phyloP scores from a whole-genome alignment of 2,888 invertebrate genomes.

The Junonia oenone region DNA sequence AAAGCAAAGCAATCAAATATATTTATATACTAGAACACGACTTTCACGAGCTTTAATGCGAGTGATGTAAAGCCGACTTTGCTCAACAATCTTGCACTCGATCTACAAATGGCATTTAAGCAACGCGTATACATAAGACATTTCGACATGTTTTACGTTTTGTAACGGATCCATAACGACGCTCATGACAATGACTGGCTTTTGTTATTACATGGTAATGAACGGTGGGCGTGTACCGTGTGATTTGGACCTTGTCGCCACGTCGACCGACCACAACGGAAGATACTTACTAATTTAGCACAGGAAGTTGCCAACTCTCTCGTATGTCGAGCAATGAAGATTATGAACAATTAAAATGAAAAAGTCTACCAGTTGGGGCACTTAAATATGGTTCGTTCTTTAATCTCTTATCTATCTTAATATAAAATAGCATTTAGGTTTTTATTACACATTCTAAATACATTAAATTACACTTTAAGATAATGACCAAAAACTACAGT shows the following conservation, averaged over 20 bases:
- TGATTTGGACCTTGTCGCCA: background rate
- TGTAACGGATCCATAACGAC: conserved; percentile 10
- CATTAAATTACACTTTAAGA: no score
- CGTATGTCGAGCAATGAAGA: background rate
- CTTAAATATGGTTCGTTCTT: no score
- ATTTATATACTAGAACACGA: background rate
- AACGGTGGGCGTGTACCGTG: background rate
- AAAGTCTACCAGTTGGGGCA: no score
- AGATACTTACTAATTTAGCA: background rate
- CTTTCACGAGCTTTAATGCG: conserved; percentile 13
- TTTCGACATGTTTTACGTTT: conserved; percentile 19
- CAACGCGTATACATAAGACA: conserved; percentile 26
- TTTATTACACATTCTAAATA: no score
- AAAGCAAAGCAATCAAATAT: background rate
- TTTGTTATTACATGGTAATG: conserved; percentile 14
- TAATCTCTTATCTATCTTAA: no score
- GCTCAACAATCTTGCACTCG: conserved; percentile 16
- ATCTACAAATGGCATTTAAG: conserved; percentile 24
- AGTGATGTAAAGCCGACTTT: conserved; percentile 23
- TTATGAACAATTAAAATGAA: background rate
- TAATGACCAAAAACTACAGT: background rate
- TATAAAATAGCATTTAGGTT: no score
- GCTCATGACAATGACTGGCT: conserved; percentile 9
- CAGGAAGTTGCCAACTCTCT: background rate
- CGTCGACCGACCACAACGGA: background rate